Evolutionary conservation across 2,888 invertebrate species (phyloP).

Genomic region (Eupithecia vulgata): DNA sequence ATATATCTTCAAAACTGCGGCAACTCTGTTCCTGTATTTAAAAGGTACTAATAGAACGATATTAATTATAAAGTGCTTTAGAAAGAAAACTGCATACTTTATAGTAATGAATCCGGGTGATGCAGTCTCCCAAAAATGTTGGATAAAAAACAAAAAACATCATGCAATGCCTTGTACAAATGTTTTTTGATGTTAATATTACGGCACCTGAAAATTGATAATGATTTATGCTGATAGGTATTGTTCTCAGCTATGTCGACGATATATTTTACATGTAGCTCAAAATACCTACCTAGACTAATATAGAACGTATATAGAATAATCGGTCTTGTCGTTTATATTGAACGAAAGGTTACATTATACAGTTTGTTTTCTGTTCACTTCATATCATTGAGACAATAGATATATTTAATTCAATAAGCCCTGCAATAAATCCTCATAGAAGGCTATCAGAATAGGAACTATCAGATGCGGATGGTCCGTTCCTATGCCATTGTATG

Average conservation of each 20-base stretch:
- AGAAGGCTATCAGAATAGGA: constrained; percentile 80
- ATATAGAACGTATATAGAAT: too few relatives aligned
- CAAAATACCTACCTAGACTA: too few relatives aligned
- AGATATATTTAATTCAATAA: constrained; percentile 79
- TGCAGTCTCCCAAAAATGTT: not conserved
- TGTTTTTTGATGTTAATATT: too few relatives aligned
- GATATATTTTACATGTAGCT: not conserved
- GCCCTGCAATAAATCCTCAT: constrained; percentile 78
- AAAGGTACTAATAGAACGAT: constrained; percentile 13
- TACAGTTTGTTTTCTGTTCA: not conserved
- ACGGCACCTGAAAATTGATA: too few relatives aligned
- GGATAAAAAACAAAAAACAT: not conserved
- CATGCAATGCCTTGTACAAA: too few relatives aligned
- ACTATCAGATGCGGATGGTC: constrained; percentile 74
- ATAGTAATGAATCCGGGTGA: too few relatives aligned
- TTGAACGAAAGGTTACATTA: not conserved
- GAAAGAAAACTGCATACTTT: constrained; percentile 1
- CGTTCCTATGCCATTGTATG: constrained; percentile 62
- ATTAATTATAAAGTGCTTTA: constrained; percentile 1
- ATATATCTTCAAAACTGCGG: constrained; percentile 44
- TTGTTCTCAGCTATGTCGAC: not conserved
- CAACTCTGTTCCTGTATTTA: not conserved
- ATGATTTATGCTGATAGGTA: not conserved
- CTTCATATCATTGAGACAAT: constrained; percentile 56
- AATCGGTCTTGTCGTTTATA: too few relatives aligned